Evolutionary conservation across 2,888 invertebrate genomes (phyloP).

Genomic region (Pedicia rivosa): DNA sequence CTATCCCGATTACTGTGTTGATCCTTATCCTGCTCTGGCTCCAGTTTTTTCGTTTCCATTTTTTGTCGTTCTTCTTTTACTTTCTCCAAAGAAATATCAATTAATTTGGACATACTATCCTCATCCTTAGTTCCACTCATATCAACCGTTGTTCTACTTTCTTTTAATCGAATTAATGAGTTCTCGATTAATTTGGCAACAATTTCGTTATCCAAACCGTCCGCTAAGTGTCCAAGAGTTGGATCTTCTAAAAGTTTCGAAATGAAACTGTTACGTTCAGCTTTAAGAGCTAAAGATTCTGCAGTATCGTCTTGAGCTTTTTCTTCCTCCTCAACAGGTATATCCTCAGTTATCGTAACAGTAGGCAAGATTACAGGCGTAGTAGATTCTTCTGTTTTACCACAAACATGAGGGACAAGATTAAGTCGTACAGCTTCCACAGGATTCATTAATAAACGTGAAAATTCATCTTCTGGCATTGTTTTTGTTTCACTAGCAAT

Average conservation of each 20-base stretch:
- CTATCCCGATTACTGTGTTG: slow-evolving; percentile 35
- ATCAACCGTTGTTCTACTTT: slow-evolving; percentile 23
- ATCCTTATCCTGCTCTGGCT: slow-evolving; percentile 24
- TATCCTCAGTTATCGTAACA: neutral
- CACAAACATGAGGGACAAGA: slow-evolving; percentile 62
- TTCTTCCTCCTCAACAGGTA: too few relatives aligned
- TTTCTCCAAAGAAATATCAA: slow-evolving; percentile 27
- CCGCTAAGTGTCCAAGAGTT: slow-evolving; percentile 43
- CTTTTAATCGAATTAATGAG: slow-evolving; percentile 41
- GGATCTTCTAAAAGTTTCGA: slow-evolving; percentile 46
- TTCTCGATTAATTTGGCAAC: slow-evolving; percentile 50
- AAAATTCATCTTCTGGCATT: slow-evolving; percentile 31
- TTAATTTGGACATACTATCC: slow-evolving; percentile 30
- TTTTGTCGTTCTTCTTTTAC: slow-evolving; percentile 26
- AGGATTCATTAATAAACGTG: slow-evolving; percentile 47
- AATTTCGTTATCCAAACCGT: slow-evolving; percentile 42
- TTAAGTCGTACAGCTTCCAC: slow-evolving; percentile 61
- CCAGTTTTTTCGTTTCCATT: slow-evolving; percentile 9
- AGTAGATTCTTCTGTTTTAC: slow-evolving; percentile 32
- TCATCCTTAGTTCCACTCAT: slow-evolving; percentile 31
- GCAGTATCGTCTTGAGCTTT: too few relatives aligned
- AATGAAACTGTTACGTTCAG: slow-evolving; percentile 34
- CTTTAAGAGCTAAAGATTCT: slow-evolving; percentile 8
- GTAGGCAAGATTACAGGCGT: neutral
- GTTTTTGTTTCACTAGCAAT: neutral